A percentile compares a stretch with the other conserved stretches of the same genome.
These are phyloP conservation scores for Haemorhous mexicanus DNA, from an alignment of 2,113 vertebrate genomes.

Conservation along the genomic window DNA sequence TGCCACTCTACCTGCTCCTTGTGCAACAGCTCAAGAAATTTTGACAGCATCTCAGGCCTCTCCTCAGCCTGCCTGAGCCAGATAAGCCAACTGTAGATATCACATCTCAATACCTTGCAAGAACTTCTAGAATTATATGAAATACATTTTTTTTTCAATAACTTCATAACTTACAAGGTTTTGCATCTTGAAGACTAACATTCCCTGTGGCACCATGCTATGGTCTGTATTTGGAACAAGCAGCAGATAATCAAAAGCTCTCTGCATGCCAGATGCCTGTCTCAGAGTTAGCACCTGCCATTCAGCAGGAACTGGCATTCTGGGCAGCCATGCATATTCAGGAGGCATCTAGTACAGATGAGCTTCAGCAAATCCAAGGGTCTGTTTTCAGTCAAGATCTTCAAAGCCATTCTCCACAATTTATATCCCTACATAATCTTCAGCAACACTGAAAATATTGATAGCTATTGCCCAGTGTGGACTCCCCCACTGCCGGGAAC, in stretches of 20 bases:
- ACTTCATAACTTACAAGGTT: neutral
- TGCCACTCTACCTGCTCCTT: neutral
- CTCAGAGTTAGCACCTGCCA: neutral
- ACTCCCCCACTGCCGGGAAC: neutral
- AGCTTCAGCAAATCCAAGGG: neutral
- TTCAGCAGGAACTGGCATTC: neutral
- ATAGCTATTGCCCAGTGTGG: neutral
- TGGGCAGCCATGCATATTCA: neutral
- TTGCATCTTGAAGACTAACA: neutral
- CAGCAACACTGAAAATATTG: neutral
- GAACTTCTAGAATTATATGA: neutral
- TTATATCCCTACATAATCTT: neutral
- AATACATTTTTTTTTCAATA: neutral
- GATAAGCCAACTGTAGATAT: neutral
- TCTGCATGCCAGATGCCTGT: neutral
- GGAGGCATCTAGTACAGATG: neutral
- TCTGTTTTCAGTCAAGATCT: neutral
- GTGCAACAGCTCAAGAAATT: neutral
- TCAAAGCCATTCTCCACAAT: neutral
- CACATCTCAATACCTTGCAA: neutral
- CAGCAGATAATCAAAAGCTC: neutral
- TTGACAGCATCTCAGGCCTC: neutral
- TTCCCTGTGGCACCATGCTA: neutral
- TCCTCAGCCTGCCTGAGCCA: neutral
- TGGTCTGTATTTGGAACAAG: neutral